A percentile compares a stretch with the other conserved stretches of the same genome.
phyloP scores from a whole-genome alignment of 2,888 invertebrate species.

The Synergus itoensis region DNA sequence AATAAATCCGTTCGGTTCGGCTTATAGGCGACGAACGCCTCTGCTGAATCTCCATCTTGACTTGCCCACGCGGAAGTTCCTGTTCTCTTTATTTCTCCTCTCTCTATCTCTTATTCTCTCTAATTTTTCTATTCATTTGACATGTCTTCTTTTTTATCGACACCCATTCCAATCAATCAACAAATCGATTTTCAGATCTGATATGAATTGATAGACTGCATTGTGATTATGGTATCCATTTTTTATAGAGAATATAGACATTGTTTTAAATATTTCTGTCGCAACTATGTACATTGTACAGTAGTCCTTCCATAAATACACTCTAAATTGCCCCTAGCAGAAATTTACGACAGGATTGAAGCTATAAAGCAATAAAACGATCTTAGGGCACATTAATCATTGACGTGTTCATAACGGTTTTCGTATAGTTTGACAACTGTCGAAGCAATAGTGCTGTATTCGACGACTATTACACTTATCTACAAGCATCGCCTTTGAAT shows the following conservation, averaged over 20 bases:
- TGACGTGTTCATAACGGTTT: constrained; percentile 25
- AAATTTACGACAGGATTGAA: constrained; percentile 6
- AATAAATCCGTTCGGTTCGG: constrained; percentile 30
- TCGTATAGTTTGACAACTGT: constrained; percentile 20
- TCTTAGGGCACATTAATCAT: constrained; percentile 18
- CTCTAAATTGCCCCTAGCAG: constrained; percentile 1
- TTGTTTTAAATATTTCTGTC: not conserved
- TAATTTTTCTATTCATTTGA: not conserved
- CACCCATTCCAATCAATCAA: not conserved
- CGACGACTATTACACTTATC: constrained; percentile 18
- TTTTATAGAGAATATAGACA: not conserved
- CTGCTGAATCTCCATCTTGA: constrained; percentile 33
- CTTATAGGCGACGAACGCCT: constrained; percentile 29
- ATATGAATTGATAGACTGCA: not conserved
- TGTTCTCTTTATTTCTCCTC: not conserved
- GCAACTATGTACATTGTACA: not conserved
- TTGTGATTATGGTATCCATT: not conserved
- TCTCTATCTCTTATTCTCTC: not conserved
- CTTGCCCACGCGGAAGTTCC: constrained; percentile 39
- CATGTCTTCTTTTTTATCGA: not conserved
- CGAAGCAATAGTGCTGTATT: not conserved
- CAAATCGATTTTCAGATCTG: not conserved
- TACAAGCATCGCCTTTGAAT: constrained; percentile 2
- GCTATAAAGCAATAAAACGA: not conserved
- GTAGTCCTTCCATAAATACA: not conserved